phyloP scores from a whole-genome alignment of 2,888 invertebrate species.

The Corbicula japonica region DNA sequence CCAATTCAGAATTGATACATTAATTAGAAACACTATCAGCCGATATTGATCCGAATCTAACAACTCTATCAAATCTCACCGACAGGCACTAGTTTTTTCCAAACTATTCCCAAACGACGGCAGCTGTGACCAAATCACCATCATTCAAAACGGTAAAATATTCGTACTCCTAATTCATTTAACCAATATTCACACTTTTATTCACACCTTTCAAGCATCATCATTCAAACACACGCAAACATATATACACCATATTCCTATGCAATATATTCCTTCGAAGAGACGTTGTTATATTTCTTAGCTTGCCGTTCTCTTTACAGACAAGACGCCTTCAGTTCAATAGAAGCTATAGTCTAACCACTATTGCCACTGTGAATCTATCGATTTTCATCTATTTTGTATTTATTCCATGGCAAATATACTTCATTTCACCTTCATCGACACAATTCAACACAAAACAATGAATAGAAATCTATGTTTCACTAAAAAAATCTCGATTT shows the following conservation, averaged over 20 bases:
- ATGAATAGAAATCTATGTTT: background rate
- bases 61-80: too few species aligned
- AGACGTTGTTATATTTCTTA: constrained; percentile 1
- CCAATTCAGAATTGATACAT: too few species aligned
- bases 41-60: too few species aligned
- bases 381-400: constrained; percentile 33
- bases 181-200: too few species aligned
- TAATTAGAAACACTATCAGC: too few species aligned
- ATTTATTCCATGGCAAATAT: background rate
- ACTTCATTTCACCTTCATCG: too few species aligned
- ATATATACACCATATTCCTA: background rate
- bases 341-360: background rate
- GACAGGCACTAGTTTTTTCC: too few species aligned
- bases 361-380: constrained; percentile 12
- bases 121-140: too few species aligned
- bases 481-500: constrained; percentile 28
- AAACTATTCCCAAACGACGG: too few species aligned
- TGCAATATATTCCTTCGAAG: constrained; percentile 7
- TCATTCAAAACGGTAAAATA: too few species aligned
- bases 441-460: constrained; percentile 11
- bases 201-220: background rate
- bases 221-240: background rate
- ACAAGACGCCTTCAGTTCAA: background rate
- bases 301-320: too few species aligned
- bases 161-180: background rate